These are phyloP conservation scores for Laupala kohalensis DNA, from an alignment of 1,140 invertebrate species.

Conservation along the genomic window DNA sequence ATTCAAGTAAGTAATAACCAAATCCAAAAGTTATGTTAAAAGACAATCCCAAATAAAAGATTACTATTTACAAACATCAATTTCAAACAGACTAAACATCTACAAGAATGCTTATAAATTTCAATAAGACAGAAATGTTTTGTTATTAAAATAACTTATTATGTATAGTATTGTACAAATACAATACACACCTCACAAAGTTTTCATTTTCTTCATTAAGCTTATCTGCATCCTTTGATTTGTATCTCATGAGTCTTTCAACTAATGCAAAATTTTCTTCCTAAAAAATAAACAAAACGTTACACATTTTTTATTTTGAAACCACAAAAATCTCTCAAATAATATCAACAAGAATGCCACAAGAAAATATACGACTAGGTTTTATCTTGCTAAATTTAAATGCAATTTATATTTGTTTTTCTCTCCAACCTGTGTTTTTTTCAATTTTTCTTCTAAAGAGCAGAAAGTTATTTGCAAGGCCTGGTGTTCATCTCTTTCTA, in stretches of 20 bases:
- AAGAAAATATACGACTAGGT: background rate
- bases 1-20: background rate
- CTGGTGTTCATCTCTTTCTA: conserved; percentile 87
- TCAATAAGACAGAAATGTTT: conserved; percentile 7
- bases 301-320: background rate
- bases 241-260: conserved; percentile 76
- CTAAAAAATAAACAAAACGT: conserved; percentile 35
- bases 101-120: conserved; percentile 4
- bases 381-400: background rate
- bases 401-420: too few species aligned
- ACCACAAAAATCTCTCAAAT: background rate
- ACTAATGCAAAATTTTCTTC: conserved; percentile 81
- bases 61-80: background rate
- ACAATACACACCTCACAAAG: conserved; percentile 60
- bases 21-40: background rate
- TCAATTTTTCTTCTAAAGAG: conserved; percentile 77
- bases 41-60: background rate
- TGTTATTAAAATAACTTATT: background rate
- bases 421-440: conserved; percentile 54
- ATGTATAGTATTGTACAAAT: background rate
- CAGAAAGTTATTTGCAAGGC: conserved; percentile 82
- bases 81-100: background rate
- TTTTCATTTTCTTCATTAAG: conserved; percentile 91
- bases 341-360: background rate
- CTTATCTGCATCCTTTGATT: conserved; percentile 85